These are phyloP conservation scores for Ctena decussata DNA, from an alignment of 2,888 invertebrate genomes.

Conservation along the genomic window DNA sequence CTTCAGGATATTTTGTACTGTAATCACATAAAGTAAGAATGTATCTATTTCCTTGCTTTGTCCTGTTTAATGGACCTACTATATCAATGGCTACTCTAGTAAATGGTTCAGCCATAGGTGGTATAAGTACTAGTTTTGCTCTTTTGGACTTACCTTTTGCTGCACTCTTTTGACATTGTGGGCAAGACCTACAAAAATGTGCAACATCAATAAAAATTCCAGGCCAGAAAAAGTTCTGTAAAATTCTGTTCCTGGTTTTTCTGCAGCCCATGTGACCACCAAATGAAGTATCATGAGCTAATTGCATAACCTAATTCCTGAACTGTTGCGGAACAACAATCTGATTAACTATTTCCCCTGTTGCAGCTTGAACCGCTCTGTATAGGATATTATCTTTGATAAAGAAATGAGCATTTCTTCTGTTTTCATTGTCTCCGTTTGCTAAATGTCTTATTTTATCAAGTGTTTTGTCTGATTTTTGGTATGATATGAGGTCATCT, in stretches of 20 bases:
- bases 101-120: slow-evolving; percentile 14
- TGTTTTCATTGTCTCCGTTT: not conserved
- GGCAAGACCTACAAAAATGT: not conserved
- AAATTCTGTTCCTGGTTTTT: slow-evolving; percentile 5
- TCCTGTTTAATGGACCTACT: not conserved
- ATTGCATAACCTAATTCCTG: not conserved
- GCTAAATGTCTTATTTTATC: not conserved
- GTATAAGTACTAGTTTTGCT: slow-evolving; percentile 7
- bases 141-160: not conserved
- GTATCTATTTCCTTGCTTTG: slow-evolving; percentile 10
- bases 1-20: slow-evolving; percentile 12
- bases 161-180: slow-evolving; percentile 4
- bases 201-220: slow-evolving; percentile 12
- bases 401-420: not conserved
- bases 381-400: not conserved
- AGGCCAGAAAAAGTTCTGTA: slow-evolving; percentile 7
- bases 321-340: not conserved
- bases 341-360: not conserved
- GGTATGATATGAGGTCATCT: not conserved
- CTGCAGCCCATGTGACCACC: not conserved
- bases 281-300: not conserved
- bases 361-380: not conserved
- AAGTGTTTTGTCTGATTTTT: not conserved
- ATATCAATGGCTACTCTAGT: slow-evolving; percentile 11
- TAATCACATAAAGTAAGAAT: slow-evolving; percentile 16